phyloP scores from a whole-genome alignment of 2,113 vertebrate genomes.

The Catharus bicknelli region DNA sequence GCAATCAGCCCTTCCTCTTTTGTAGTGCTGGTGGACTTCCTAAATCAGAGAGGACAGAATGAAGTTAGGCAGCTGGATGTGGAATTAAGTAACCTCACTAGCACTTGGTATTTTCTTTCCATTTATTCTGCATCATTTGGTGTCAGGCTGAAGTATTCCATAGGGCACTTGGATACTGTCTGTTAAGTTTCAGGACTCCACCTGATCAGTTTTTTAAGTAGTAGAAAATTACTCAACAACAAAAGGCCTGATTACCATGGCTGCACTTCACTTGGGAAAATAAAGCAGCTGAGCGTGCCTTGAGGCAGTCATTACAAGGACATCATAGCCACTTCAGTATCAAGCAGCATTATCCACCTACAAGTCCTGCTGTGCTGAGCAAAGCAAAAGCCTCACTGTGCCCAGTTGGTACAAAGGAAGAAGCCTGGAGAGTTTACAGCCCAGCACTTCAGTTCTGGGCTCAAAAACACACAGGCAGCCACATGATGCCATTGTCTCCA shows the following conservation, averaged over 20 bases:
- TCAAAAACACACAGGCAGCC: neutral
- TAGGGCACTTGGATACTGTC: neutral
- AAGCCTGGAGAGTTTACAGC: neutral
- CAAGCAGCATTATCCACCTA: neutral
- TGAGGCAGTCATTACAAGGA: neutral
- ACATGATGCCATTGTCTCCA: neutral
- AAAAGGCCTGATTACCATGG: neutral
- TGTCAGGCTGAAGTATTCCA: neutral
- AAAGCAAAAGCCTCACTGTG: neutral
- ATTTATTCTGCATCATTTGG: neutral
- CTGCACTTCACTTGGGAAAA: neutral
- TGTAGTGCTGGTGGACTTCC: neutral
- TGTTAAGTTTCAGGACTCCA: neutral
- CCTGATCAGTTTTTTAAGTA: neutral
- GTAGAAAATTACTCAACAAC: neutral
- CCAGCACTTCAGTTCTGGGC: neutral
- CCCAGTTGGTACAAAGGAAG: neutral
- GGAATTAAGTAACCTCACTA: neutral
- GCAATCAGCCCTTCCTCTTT: neutral
- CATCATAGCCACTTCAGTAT: neutral
- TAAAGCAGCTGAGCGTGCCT: neutral
- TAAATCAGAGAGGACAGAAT: neutral
- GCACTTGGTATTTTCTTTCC: neutral
- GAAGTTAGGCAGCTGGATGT: neutral
- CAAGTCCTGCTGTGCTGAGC: neutral